phyloP scores from a whole-genome alignment of 2,797 vertebrate genomes.

The Diplodus sargus region DNA sequence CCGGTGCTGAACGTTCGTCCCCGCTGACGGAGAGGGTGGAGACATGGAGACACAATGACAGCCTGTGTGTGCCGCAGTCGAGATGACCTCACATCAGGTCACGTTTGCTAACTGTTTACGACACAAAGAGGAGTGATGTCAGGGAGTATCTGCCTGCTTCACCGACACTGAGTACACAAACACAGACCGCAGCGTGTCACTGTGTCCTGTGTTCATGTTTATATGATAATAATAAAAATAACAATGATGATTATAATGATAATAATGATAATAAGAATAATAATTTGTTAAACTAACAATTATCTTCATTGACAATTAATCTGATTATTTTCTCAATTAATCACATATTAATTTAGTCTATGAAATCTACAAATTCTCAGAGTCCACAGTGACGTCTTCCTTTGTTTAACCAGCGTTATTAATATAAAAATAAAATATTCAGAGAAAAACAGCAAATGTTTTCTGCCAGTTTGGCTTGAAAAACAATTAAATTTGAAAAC shows the following conservation, averaged over 20 bases:
- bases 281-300: background rate
- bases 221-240: background rate
- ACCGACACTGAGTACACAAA: slow-evolving; percentile 25
- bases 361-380: background rate
- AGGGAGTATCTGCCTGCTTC: slow-evolving; percentile 50
- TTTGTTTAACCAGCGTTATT: background rate
- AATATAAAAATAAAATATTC: background rate
- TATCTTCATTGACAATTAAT: slow-evolving; percentile 2
- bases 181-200: slow-evolving; percentile 31
- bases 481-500: background rate
- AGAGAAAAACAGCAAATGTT: background rate
- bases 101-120: slow-evolving; percentile 70
- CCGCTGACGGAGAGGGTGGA: slow-evolving; percentile 47
- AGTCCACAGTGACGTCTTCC: background rate
- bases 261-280: background rate
- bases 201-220: slow-evolving; percentile 14
- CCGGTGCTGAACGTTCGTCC: slow-evolving; percentile 36
- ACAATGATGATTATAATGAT: too few relatives aligned
- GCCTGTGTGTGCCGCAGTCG: slow-evolving; percentile 47
- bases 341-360: background rate
- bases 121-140: slow-evolving; percentile 67
- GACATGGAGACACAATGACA: slow-evolving; percentile 52
- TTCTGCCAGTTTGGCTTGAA: background rate
- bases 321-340: background rate
- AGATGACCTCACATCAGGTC: slow-evolving; percentile 68